These are phyloP conservation scores for Cherax quadricarinatus DNA, from an alignment of 1,140 invertebrate genomes.

Conservation along the genomic window DNA sequence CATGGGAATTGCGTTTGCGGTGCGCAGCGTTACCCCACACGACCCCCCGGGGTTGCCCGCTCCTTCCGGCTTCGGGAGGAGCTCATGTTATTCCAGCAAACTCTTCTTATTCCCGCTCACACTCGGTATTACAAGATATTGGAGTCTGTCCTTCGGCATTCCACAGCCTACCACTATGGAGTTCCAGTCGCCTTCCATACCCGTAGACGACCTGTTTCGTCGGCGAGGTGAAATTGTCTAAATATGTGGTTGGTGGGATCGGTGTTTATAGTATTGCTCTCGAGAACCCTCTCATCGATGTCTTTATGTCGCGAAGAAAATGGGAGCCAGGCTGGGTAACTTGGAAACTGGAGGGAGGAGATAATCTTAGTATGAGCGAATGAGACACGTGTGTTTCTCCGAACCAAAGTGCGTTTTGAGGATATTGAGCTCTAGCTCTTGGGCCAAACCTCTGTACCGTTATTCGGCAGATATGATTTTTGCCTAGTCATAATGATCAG, in stretches of 20 bases:
- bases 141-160: conserved; percentile 34
- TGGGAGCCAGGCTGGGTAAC: conserved; percentile 17
- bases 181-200: conserved; percentile 5
- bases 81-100: conserved; percentile 46
- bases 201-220: not conserved
- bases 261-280: conserved; percentile 49
- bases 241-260: conserved; percentile 9
- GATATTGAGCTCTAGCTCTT: no score
- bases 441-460: no score
- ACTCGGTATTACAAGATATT: conserved; percentile 56
- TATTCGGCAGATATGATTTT: no score
- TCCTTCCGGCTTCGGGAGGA: not conserved
- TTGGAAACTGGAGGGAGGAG: not conserved
- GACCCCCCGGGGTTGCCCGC: conserved; percentile 40
- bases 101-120: conserved; percentile 37
- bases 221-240: conserved; percentile 34
- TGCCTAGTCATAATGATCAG: no score
- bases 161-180: not conserved
- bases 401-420: not conserved
- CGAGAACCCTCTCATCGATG: conserved; percentile 42
- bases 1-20: conserved; percentile 17
- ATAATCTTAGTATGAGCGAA: not conserved
- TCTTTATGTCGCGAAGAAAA: conserved; percentile 34
- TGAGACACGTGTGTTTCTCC: not conserved
- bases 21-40: not conserved